These are phyloP conservation scores for Cepaea nemoralis DNA, from an alignment of 1,140 invertebrate genomes.

Conservation along the genomic window DNA sequence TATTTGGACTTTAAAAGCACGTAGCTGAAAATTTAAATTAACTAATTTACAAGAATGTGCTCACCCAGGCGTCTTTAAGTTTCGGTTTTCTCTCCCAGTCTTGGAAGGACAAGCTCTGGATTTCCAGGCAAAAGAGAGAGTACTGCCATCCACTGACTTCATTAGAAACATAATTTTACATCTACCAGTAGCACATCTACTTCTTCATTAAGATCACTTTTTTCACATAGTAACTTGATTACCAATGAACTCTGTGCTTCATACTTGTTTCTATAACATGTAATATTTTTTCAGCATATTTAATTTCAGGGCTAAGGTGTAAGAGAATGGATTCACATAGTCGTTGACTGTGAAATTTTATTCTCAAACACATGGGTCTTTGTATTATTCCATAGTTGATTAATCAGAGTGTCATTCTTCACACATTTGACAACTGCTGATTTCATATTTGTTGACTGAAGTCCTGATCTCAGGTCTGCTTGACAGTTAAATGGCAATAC, in stretches of 20 bases:
- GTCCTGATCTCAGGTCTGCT: conserved; percentile 31
- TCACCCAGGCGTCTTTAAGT: no score
- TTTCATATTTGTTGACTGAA: conserved; percentile 31
- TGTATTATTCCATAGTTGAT: conserved; percentile 32
- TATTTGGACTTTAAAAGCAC: no score
- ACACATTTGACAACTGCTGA: conserved; percentile 9
- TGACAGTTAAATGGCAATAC: conserved; percentile 20
- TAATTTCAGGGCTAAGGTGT: background rate
- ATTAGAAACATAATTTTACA: no score
- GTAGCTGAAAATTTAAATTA: no score
- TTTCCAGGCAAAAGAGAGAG: no score
- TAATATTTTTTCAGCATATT: background rate
- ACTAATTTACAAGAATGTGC: no score
- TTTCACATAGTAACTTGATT: background rate
- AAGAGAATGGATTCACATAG: background rate
- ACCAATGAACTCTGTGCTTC: background rate
- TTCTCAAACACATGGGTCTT: background rate
- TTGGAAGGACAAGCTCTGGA: no score
- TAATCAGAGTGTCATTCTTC: conserved; percentile 1
- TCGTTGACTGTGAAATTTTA: background rate
- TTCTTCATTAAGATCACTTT: background rate
- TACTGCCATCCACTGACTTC: no score
- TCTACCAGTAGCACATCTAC: no score
- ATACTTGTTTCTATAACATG: no score
- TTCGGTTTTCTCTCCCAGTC: no score